These are phyloP conservation scores for Tipula lateralis DNA, from an alignment of 2,888 invertebrate species.

Conservation along the genomic window DNA sequence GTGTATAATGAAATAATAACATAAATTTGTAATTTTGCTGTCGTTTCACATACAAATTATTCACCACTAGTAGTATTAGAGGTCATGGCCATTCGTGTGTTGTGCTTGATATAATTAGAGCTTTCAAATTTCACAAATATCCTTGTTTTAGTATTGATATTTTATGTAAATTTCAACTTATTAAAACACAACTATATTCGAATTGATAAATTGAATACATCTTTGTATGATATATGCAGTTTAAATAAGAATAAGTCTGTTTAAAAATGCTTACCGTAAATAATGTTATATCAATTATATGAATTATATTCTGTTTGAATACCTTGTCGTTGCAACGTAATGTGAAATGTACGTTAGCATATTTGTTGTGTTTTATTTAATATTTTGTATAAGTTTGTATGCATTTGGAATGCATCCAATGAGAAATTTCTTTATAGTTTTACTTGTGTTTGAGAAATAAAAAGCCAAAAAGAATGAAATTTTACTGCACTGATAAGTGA, in stretches of 20 bases:
- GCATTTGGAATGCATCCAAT: neutral
- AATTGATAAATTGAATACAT: neutral
- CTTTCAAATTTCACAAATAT: neutral
- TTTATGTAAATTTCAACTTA: neutral
- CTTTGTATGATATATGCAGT: neutral
- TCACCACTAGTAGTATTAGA: neutral
- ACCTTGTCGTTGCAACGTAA: neutral
- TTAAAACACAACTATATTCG: neutral
- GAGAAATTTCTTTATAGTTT: neutral
- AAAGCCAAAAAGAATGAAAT: neutral
- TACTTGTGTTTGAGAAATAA: neutral
- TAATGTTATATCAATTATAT: neutral
- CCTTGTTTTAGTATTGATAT: conserved; percentile 11
- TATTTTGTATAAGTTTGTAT: neutral
- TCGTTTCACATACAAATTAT: conserved; percentile 6
- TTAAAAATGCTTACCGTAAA: neutral
- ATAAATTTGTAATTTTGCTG: neutral
- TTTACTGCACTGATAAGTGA: neutral
- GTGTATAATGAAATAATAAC: neutral
- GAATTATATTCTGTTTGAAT: too few relatives aligned
- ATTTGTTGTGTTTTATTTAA: neutral
- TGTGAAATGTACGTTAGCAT: neutral
- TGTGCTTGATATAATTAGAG: neutral
- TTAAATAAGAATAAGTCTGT: neutral
- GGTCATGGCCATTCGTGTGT: neutral